Evolutionary conservation across 2,888 invertebrate genomes (phyloP), one percentile per base, ranked within the genome.

Genomic region (Troides oblongomaculatus): DNA sequence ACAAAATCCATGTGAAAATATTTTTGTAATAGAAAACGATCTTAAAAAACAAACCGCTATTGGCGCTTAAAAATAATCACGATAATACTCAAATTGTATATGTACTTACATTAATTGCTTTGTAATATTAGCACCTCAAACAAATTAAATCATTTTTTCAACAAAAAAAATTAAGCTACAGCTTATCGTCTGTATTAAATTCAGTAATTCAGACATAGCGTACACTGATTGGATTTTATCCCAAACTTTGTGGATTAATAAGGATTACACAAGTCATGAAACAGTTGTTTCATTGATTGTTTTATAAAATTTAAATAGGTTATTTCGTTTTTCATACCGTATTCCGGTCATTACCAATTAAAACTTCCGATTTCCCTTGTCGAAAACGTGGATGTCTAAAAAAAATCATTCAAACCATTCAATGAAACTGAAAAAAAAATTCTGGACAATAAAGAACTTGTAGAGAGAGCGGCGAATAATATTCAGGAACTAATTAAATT

Each of bases 161-260:
- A 50, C 5, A 5, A 50, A 14, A 17, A 4, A 17, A 14, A 50
- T 5, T 0, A 5, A 17, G 18, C 5, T 53, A 53, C 18, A 53
- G 53, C 53, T 1, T 53, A n/a, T 53, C 6, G 43, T 62, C 50
- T 12, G 30, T 21, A 68, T 30, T 36, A 23, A 68, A 62, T 46
- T 58, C 3, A 1, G 62, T 58, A 36, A 30, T 63, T 58, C 58
- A 46, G 50, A 53, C n/a, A n/a, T 30, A 30, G 43, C 69, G 72
- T 74, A 65, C 74, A 76, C 74, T 75, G 75, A 75, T 73, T 75
- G 77, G 73, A 75, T 72, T 71, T 72, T 61, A 69, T 21, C 66
- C 70, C 65, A 75, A 75, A 75, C 75, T 75, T 65, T 71, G 69
- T 50, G 66, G 76, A 77, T 77, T 77, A 75, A 75, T 73, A 72